phyloP scores from a whole-genome alignment of 2,888 invertebrate species.

The Drosophila mimetica region DNA sequence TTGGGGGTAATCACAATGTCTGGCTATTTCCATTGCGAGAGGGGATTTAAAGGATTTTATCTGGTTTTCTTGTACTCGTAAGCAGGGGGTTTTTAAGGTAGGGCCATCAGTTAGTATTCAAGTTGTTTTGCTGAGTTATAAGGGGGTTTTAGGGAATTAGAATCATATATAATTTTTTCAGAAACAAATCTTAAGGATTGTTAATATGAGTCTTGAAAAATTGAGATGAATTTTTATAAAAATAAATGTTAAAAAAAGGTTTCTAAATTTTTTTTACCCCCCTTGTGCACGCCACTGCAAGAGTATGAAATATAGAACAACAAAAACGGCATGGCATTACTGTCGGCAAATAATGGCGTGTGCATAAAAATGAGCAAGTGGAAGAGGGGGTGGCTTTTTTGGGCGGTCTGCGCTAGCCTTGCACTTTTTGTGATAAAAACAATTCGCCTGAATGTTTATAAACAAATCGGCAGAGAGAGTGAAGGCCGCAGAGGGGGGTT shows the following conservation, averaged over 20 bases:
- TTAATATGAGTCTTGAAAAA: no score
- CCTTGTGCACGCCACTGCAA: neutral
- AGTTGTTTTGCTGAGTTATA: neutral
- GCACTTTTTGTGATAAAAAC: slow-evolving; percentile 33
- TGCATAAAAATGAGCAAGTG: slow-evolving; percentile 17
- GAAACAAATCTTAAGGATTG: no score
- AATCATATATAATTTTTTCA: no score
- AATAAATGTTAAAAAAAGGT: no score
- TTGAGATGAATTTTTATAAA: no score
- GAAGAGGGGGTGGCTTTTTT: neutral
- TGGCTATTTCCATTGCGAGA: neutral
- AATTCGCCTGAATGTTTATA: slow-evolving; percentile 55
- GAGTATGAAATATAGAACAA: neutral
- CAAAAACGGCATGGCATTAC: neutral
- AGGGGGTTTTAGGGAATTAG: neutral
- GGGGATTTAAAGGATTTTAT: neutral
- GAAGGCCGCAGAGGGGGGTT: neutral
- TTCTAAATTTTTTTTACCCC: no score
- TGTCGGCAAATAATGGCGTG: slow-evolving; percentile 25
- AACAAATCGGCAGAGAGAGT: slow-evolving; percentile 48
- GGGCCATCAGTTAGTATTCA: neutral
- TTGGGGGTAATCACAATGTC: neutral
- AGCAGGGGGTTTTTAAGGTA: neutral
- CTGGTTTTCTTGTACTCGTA: neutral
- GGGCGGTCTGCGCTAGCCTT: slow-evolving; percentile 12